Conservation (phyloP, 2,888 invertebrate genomes). For the Noctua janthe region DNA sequence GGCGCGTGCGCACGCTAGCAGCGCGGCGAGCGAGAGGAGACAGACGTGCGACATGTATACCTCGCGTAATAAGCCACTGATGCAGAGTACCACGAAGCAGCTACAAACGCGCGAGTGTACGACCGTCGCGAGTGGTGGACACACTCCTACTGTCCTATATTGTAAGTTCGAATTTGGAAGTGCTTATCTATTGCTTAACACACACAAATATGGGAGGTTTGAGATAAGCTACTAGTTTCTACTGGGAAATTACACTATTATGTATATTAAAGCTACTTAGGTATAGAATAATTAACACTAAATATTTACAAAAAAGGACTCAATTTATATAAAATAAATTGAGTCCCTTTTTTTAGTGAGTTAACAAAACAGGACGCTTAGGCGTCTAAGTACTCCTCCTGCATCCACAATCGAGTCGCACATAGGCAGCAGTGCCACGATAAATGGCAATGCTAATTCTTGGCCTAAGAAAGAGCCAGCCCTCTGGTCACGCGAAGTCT, state of each 20-base stretch:
- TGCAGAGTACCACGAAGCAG: constrained; percentile 18
- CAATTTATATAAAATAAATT: too few relatives aligned
- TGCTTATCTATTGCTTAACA: not conserved
- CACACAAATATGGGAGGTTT: not conserved
- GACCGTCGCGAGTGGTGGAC: constrained; percentile 30
- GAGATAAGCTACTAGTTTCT: not conserved
- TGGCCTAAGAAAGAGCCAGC: too few relatives aligned
- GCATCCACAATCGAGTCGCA: too few relatives aligned
- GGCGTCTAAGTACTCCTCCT: too few relatives aligned
- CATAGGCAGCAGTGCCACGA: too few relatives aligned
- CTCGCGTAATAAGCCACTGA: constrained; percentile 21
- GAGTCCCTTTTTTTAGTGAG: too few relatives aligned
- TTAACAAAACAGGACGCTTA: too few relatives aligned
- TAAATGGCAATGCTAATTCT: too few relatives aligned
- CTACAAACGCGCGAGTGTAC: constrained; percentile 13
- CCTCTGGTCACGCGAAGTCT: too few relatives aligned
- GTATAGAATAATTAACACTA: too few relatives aligned
- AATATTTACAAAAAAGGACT: too few relatives aligned
- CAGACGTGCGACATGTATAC: constrained; percentile 71
- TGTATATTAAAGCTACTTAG: not conserved
- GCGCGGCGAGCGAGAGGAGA: constrained; percentile 71
- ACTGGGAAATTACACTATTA: not conserved
- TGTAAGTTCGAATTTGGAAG: not conserved
- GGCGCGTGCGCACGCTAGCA: constrained; percentile 74
- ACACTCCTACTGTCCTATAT: not conserved